Evolutionary conservation across 1,140 invertebrate genomes (phyloP).

Genomic region (Tetragnatha versicolor): DNA sequence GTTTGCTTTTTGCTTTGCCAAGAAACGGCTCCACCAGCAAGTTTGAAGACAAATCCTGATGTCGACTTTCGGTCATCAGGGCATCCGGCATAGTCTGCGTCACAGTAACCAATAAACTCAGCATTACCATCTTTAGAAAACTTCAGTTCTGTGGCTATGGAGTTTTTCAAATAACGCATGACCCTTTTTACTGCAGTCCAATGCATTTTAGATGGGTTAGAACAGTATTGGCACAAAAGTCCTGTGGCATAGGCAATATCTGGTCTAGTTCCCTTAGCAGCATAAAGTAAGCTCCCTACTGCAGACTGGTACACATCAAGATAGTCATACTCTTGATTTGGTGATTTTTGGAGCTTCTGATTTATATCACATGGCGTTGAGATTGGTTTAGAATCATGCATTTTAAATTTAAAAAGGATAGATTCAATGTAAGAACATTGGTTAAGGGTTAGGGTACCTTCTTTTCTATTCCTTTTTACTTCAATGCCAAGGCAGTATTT

Average conservation of each 20-base stretch:
- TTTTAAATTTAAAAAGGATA: too few relatives aligned
- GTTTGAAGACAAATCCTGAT: slow-evolving; percentile 58
- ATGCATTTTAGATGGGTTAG: slow-evolving; percentile 60
- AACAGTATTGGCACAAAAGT: slow-evolving; percentile 65
- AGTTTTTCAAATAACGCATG: slow-evolving; percentile 65
- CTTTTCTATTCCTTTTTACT: too few relatives aligned
- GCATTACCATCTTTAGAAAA: background rate
- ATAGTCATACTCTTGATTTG: too few relatives aligned
- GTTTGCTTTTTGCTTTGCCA: slow-evolving; percentile 51
- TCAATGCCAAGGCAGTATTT: too few relatives aligned
- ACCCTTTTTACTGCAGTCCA: slow-evolving; percentile 65
- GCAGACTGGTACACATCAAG: slow-evolving; percentile 49
- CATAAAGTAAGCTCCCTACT: slow-evolving; percentile 62
- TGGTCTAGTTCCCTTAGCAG: slow-evolving; percentile 64
- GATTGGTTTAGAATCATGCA: too few relatives aligned
- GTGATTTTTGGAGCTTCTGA: too few relatives aligned
- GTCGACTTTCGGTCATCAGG: slow-evolving; percentile 61
- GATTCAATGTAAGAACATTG: too few relatives aligned
- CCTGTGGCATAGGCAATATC: slow-evolving; percentile 66
- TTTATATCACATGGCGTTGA: too few relatives aligned
- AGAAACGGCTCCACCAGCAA: too few relatives aligned
- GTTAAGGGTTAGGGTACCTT: too few relatives aligned
- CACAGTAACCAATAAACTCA: slow-evolving; percentile 57
- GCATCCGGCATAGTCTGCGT: slow-evolving; percentile 65
- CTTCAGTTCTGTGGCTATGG: slow-evolving; percentile 40